Conservation (phyloP, 2,113 vertebrate genomes). For the Amphiprion ocellaris region DNA sequence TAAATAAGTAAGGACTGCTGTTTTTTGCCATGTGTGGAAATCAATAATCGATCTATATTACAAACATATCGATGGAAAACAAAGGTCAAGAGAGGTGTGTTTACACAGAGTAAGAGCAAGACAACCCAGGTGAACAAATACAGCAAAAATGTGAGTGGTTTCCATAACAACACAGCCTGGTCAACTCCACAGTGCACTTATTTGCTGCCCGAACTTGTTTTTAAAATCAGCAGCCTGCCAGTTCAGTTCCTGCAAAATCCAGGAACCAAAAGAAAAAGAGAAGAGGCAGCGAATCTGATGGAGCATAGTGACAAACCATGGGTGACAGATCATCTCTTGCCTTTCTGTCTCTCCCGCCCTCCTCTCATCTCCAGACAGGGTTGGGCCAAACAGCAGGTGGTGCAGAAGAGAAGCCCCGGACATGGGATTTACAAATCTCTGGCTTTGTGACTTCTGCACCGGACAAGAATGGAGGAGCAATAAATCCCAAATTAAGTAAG, state of each 20-base stretch:
- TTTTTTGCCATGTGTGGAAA: constrained; percentile 6
- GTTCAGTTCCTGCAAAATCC: neutral
- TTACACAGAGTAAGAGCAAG: constrained; percentile 11
- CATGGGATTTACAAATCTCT: constrained; percentile 75
- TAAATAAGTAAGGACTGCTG: neutral
- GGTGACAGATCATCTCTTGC: constrained; percentile 43
- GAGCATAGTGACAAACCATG: constrained; percentile 48
- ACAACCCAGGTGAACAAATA: constrained; percentile 60
- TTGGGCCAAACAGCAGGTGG: constrained; percentile 84
- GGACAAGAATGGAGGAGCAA: constrained; percentile 55
- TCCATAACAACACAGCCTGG: constrained; percentile 49
- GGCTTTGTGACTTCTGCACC: constrained; percentile 64
- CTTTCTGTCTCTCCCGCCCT: constrained; percentile 51
- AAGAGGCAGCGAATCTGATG: constrained; percentile 13
- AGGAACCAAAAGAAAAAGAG: constrained; percentile 1
- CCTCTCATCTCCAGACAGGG: constrained; percentile 68
- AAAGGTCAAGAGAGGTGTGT: constrained; percentile 8
- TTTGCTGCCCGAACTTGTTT: constrained; percentile 31
- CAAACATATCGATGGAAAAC: constrained; percentile 13
- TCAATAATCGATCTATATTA: constrained; percentile 16
- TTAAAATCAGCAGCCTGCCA: neutral
- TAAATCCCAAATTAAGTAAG: constrained; percentile 72
- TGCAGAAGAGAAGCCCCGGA: constrained; percentile 69
- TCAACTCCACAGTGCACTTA: constrained; percentile 17
- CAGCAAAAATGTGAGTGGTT: constrained; percentile 55